Base-by-base conservation (phyloP, 2,888 invertebrate genomes). In the Orthosia gracilis region DNA sequence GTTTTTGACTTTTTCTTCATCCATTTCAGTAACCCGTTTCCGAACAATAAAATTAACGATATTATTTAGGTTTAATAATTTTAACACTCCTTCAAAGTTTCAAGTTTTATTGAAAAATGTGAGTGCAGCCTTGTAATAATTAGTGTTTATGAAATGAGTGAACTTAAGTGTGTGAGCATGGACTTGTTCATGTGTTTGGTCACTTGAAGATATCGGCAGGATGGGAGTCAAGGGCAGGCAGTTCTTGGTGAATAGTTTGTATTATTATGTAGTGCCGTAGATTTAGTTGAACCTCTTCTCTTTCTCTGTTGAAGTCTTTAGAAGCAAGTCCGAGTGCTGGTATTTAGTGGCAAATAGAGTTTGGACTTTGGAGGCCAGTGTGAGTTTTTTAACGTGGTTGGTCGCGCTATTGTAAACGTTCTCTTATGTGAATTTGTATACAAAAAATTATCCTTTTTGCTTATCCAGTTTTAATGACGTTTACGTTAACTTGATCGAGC, bases 181-280 rank as follows among this genome's bases (percentile, higher is more conserved):
- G 73, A 85, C 67, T 65, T 55, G 2, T 21, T 61, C 57, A 65
- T 72, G 72, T 71, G 72, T 69, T 62, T 70, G n/a, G 57, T 75
- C 55, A 73, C 69, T 52, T 85, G 83, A 88, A 80, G 86, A 83
- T 21, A 13, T 72, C 77, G 65, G 21, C 78, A 88, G 74, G 85
- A 94, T 94, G 94, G 95, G 95, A 70, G 94, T 94, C 85, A 94
- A 94, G 83, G 90, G 94, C 85, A 92, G 93, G 92, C 82, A 82
- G 65, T 94, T 91, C 74, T 81, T 94, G 94, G 94, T 94, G 92
- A 94, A 89, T 94, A 89, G 78, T 58, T 83, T 69, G 61, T 73
- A 63, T 73, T 61, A 47, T 63, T 75, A 73, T 58, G 59, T 82
- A 80, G 65, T 72, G n/a, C 23, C 31, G 50, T 85, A 83, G 67